Evolutionary conservation across 2,113 vertebrate species (phyloP), one percentile per base, ranked within the genome.

Genomic region (Nyctibius bracteatus): DNA sequence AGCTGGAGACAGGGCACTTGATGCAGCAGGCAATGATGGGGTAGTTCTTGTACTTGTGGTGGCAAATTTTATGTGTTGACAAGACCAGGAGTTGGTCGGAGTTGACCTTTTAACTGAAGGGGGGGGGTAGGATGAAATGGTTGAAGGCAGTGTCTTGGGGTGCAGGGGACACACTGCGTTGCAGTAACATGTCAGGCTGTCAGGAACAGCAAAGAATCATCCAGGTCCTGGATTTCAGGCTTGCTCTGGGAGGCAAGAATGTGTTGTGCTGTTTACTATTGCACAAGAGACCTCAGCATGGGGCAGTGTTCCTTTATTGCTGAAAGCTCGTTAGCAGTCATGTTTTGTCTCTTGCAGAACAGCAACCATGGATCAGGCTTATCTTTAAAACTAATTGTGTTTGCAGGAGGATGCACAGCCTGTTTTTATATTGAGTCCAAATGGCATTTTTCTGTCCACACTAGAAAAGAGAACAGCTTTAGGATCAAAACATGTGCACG

Each of bases 241-340:
- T 65, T 70, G 21, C 24, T 74, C 41, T 16, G 11, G 2, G 1
- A 70, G 3, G 12, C 39, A 81, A 51, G 49, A 68, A 31, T 19
- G 27, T 1, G 0, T 62, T 39, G 17, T 6, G 2, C 27, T 2
- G 0, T 62, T 62, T 33, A 17, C 11, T 59, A 3, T 24, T 66
- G 46, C 35, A 82, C 2, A 0, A 68, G 43, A 19, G 22, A 77
- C 43, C 39, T 87, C 58, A 61, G 58, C 49, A 20, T 14, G 44
- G 14, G n/a, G 4, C 47, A 73, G 27, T 27, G 47, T 33, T 83
- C 24, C 37, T 75, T 75, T 71, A 9, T 18, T 62, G 41, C 31
- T 90, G 49, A 35, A 59, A 68, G n/a, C 59, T 17, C 28, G 13
- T 54, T 65, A 37, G 30, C 22, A 78, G 25, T 49, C 74, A 27